These are phyloP conservation scores for Sinocyclocheilus anshuiensis DNA, from an alignment of 2,113 vertebrate species.

Conservation along the genomic window DNA sequence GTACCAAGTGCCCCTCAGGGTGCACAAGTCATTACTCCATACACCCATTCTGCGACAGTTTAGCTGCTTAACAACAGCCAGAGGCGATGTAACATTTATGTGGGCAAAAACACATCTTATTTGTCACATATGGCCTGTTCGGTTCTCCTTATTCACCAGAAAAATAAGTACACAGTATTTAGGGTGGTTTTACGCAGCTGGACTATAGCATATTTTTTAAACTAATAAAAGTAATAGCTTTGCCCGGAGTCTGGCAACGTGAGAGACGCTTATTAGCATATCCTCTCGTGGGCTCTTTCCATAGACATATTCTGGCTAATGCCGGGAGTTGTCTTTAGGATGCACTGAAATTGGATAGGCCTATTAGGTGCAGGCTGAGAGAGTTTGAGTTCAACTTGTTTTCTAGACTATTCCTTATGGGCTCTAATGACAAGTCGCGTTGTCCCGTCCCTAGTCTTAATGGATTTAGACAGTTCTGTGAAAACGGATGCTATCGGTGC, in stretches of 20 bases:
- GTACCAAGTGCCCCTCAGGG: slow-evolving; percentile 31
- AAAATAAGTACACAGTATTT: not conserved
- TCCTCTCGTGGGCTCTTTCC: not conserved
- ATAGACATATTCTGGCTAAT: slow-evolving; percentile 10
- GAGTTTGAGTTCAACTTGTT: slow-evolving; percentile 29
- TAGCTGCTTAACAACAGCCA: slow-evolving; percentile 19
- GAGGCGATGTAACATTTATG: slow-evolving; percentile 5
- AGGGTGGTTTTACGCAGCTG: not conserved
- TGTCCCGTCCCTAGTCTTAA: slow-evolving; percentile 18
- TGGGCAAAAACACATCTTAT: not conserved
- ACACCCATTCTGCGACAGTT: not conserved
- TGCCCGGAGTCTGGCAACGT: not conserved
- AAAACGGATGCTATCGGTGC: slow-evolving; percentile 26
- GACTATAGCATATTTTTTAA: not conserved
- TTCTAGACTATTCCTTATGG: slow-evolving; percentile 13
- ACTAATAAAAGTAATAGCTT: slow-evolving; percentile 17
- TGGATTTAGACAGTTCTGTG: slow-evolving; percentile 4
- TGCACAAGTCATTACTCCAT: slow-evolving; percentile 5
- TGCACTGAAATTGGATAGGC: slow-evolving; percentile 12
- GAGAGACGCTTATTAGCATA: slow-evolving; percentile 9
- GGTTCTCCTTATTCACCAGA: not conserved
- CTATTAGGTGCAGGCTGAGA: slow-evolving; percentile 18
- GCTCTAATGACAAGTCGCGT: not conserved
- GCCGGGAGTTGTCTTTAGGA: not conserved
- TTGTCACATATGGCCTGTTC: not conserved